A percentile compares a stretch with the other conserved stretches of the same genome.
phyloP scores from a whole-genome alignment of 2,888 invertebrate species.

The Volucella zonaria region DNA sequence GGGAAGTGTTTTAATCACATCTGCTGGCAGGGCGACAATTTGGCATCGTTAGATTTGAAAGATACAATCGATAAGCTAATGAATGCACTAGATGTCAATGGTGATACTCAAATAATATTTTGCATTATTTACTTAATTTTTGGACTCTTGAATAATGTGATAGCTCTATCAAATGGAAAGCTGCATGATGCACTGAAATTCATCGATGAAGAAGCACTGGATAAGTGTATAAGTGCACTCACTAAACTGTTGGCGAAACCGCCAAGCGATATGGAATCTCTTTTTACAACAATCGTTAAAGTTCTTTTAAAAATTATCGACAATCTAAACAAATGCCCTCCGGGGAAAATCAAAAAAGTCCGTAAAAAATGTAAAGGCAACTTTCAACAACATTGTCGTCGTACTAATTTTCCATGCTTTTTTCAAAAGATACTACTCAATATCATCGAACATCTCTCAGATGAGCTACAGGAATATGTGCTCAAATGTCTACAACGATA shows the following conservation, averaged over 20 bases:
- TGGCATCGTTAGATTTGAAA: conserved; percentile 77
- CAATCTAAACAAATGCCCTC: conserved; percentile 76
- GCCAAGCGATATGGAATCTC: conserved; percentile 43
- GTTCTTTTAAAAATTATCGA: conserved; percentile 79
- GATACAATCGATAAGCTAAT: conserved; percentile 77
- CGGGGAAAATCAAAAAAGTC: conserved; percentile 69
- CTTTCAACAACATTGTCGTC: conserved; percentile 67
- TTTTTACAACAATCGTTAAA: conserved; percentile 77
- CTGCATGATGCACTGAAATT: conserved; percentile 73
- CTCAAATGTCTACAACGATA: conserved; percentile 78
- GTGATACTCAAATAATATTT: conserved; percentile 75
- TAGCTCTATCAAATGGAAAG: conserved; percentile 71
- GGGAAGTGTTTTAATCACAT: conserved; percentile 80
- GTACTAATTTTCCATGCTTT: conserved; percentile 78
- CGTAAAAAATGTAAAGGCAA: conserved; percentile 77
- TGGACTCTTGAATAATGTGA: conserved; percentile 79
- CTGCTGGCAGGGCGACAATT: conserved; percentile 77
- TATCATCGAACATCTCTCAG: conserved; percentile 76
- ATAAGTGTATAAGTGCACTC: conserved; percentile 78
- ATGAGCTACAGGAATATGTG: conserved; percentile 78
- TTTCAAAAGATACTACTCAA: conserved; percentile 80
- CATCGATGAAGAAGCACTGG: conserved; percentile 77
- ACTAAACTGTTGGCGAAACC: conserved; percentile 73
- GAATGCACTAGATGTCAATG: conserved; percentile 70
- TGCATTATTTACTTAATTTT: conserved; percentile 80